Base-by-base conservation (phyloP, 2,797 vertebrate genomes). In the Pangasius macronema region DNA sequence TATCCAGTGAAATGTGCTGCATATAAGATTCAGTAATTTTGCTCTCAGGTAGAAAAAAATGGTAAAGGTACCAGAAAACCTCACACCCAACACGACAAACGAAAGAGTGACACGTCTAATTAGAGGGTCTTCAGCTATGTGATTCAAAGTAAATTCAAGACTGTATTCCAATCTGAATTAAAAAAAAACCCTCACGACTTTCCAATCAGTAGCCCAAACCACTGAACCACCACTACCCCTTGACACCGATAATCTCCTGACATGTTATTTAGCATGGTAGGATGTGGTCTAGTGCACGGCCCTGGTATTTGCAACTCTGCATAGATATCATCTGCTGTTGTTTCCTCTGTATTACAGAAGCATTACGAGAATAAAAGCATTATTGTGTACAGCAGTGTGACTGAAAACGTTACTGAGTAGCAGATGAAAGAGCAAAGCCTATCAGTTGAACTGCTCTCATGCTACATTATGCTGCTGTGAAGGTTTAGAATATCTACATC, bases 71-170 rank as follows among this genome's bases (percentile, higher is more conserved):
- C n/a, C n/a, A n/a, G n/a, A n/a, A n/a, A n/a, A n/a, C n/a, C n/a
- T n/a, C n/a, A n/a, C n/a, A n/a, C n/a, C n/a, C n/a, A n/a, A n/a
- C n/a, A n/a, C n/a, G n/a, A n/a, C n/a, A n/a, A n/a, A n/a, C n/a
- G n/a, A n/a, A n/a, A n/a, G n/a, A n/a, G n/a, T n/a, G n/a, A n/a
- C n/a, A n/a, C n/a, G n/a, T n/a, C n/a, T n/a, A n/a, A n/a, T n/a
- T n/a, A n/a, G n/a, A n/a, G n/a, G n/a, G n/a, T n/a, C n/a, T n/a
- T n/a, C n/a, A n/a, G n/a, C n/a, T n/a, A n/a, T n/a, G n/a, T n/a
- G n/a, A n/a, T 73, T 73, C 39, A 46, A 73, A 46, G 39, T 70
- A 70, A 36, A 70, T 70, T 70, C 16, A 70, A 70, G 30, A 72
- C 70, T 72, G 39, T 2, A 13, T 72, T 3, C 22, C 10, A 46